A percentile compares a stretch with the other conserved stretches of the same genome.
Conservation (phyloP, 2,797 vertebrate genomes). For the Notamacropus eugenii region DNA sequence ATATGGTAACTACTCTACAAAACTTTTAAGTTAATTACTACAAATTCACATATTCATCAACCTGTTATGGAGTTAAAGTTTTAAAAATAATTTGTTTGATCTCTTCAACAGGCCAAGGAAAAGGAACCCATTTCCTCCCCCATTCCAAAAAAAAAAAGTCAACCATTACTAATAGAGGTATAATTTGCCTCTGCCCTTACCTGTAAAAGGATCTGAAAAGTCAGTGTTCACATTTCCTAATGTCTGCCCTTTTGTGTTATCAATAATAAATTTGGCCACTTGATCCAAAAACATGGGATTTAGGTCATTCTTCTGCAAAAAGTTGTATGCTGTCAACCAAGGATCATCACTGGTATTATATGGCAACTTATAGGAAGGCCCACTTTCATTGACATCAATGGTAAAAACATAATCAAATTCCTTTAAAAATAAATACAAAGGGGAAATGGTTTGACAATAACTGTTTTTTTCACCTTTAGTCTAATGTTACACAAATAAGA, state of each 20-base stretch:
- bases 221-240: slow-evolving; percentile 85
- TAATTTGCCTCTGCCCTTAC: slow-evolving; percentile 82
- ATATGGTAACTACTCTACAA: slow-evolving; percentile 8
- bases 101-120: slow-evolving; percentile 10
- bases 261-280: slow-evolving; percentile 98
- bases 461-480: slow-evolving; percentile 14
- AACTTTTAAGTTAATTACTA: slow-evolving; percentile 42
- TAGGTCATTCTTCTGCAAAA: slow-evolving; percentile 96
- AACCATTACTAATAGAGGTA: slow-evolving; percentile 3
- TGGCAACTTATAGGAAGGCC: slow-evolving; percentile 96
- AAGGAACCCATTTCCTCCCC: background rate
- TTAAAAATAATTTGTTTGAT: slow-evolving; percentile 44
- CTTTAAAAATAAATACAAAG: slow-evolving; percentile 84
- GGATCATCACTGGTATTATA: slow-evolving; percentile 96
- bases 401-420: slow-evolving; percentile 98
- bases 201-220: slow-evolving; percentile 94
- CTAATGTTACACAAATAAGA: background rate
- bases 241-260: slow-evolving; percentile 95
- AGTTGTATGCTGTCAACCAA: slow-evolving; percentile 97
- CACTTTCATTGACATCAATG: slow-evolving; percentile 97
- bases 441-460: slow-evolving; percentile 58
- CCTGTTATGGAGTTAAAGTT: background rate
- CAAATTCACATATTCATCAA: slow-evolving; percentile 35
- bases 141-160: slow-evolving; percentile 4
- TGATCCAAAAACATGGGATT: slow-evolving; percentile 98